Evolutionary conservation across 2,797 vertebrate species (phyloP).

Genomic region (Leptatherina wallacei): DNA sequence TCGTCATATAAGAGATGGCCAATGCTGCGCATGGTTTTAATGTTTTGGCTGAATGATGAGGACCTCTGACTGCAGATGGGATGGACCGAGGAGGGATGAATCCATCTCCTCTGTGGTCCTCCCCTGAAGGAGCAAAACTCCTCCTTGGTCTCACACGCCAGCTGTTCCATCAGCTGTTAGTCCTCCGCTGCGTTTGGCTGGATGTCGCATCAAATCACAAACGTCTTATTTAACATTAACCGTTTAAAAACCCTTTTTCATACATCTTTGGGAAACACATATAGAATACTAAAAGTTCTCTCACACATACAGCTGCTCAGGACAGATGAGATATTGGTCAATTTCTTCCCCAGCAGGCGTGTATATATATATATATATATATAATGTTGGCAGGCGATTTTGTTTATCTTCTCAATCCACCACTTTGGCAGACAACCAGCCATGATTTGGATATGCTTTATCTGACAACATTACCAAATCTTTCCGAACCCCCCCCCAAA

Average conservation of each 20-base stretch:
- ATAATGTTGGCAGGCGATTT: slow-evolving; percentile 18
- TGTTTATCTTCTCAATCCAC: slow-evolving; percentile 35
- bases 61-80: slow-evolving; percentile 11
- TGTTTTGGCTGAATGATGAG: neutral
- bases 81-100: neutral
- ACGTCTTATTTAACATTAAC: neutral
- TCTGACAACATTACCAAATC: slow-evolving; percentile 22
- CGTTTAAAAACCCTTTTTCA: neutral
- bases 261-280: no score
- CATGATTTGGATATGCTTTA: slow-evolving; percentile 14
- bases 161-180: slow-evolving; percentile 54
- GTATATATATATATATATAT: slow-evolving; percentile 32
- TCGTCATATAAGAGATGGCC: neutral
- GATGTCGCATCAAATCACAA: slow-evolving; percentile 1
- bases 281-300: neutral
- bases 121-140: slow-evolving; percentile 33
- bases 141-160: slow-evolving; percentile 28
- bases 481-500: slow-evolving; percentile 17
- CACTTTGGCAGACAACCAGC: slow-evolving; percentile 35
- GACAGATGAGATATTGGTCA: neutral
- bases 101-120: slow-evolving; percentile 27
- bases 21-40: neutral
- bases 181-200: slow-evolving; percentile 4
- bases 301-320: no score
- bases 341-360: slow-evolving; percentile 21